Conservation (phyloP, 2,113 vertebrate species). For the Heloderma charlesbogerti region DNA sequence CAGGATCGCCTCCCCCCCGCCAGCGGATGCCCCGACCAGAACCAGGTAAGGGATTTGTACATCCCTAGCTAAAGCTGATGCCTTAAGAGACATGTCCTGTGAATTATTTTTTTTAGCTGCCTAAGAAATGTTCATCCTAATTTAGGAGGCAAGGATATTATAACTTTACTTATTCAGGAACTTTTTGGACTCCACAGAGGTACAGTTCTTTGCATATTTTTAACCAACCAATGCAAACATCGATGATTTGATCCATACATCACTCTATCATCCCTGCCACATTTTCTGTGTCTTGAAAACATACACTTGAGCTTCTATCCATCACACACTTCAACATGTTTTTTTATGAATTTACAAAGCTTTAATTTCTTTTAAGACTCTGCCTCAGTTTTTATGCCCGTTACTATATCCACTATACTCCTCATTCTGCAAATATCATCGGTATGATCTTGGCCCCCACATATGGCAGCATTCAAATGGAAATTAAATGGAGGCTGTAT, state of each 20-base stretch:
- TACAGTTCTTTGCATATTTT: conserved; percentile 49
- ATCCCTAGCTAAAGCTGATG: no score
- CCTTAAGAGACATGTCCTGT: no score
- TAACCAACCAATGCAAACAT: conserved; percentile 45
- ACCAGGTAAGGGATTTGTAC: no score
- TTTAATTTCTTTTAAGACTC: conserved; percentile 13
- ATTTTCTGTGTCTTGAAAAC: background rate
- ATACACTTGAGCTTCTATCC: background rate
- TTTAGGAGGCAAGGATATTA: conserved; percentile 64
- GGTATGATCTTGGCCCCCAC: no score
- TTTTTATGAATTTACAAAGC: conserved; percentile 8
- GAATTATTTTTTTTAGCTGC: conserved; percentile 70
- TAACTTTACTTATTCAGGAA: conserved; percentile 58
- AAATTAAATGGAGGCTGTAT: no score
- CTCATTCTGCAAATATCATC: no score
- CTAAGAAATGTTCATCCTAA: conserved; percentile 69
- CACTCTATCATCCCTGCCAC: background rate
- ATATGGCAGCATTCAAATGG: no score
- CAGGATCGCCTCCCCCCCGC: no score
- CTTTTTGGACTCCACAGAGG: conserved; percentile 30
- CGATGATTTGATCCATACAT: conserved; percentile 39
- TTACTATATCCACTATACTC: no score
- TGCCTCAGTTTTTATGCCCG: background rate
- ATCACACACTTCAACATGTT: conserved; percentile 46
- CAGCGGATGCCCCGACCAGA: no score